A percentile compares a stretch with the other conserved stretches of the same genome.
Evolutionary conservation across 2,113 vertebrate species (phyloP).

Genomic region (Rhynchomys soricoides): DNA sequence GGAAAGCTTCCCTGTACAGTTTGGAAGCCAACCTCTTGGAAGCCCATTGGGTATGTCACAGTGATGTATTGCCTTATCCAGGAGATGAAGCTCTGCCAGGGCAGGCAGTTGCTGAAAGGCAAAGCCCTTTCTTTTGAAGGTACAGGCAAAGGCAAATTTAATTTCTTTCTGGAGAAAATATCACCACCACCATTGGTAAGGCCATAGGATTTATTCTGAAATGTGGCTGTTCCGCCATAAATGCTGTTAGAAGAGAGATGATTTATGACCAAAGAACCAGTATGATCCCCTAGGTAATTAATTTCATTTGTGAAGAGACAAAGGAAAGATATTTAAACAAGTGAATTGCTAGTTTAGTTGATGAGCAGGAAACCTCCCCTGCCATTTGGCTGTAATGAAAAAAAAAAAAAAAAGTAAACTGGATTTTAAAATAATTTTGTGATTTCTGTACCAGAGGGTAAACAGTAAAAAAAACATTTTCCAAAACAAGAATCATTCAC

Average conservation of each 20-base stretch:
- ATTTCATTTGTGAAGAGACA: slow-evolving; percentile 65
- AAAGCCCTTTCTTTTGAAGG: slow-evolving; percentile 44
- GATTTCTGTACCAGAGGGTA: not conserved
- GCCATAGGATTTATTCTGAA: not conserved
- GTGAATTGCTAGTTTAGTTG: slow-evolving; percentile 27
- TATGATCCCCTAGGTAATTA: not conserved
- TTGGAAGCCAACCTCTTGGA: not conserved
- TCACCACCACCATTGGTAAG: slow-evolving; percentile 15
- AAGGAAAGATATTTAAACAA: slow-evolving; percentile 53
- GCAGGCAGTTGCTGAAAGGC: slow-evolving; percentile 23
- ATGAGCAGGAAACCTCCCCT: slow-evolving; percentile 22
- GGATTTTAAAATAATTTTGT: slow-evolving; percentile 6
- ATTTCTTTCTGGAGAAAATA: slow-evolving; percentile 67
- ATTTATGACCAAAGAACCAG: slow-evolving; percentile 51
- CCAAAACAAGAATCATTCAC: not conserved
- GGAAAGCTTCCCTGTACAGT: not conserved
- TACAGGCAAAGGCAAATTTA: slow-evolving; percentile 44
- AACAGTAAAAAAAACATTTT: not conserved
- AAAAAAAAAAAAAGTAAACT: not conserved
- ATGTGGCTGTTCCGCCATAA: slow-evolving; percentile 18
- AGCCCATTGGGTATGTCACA: not conserved
- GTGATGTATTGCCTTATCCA: slow-evolving; percentile 1
- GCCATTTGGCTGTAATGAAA: slow-evolving; percentile 32
- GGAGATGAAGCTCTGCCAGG: not conserved
- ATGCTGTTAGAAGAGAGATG: slow-evolving; percentile 26